Evolutionary conservation across 23 tunicate species (phyloP), one percentile per base, ranked within the genome.

Genomic region (Phallusia fumigata): DNA sequence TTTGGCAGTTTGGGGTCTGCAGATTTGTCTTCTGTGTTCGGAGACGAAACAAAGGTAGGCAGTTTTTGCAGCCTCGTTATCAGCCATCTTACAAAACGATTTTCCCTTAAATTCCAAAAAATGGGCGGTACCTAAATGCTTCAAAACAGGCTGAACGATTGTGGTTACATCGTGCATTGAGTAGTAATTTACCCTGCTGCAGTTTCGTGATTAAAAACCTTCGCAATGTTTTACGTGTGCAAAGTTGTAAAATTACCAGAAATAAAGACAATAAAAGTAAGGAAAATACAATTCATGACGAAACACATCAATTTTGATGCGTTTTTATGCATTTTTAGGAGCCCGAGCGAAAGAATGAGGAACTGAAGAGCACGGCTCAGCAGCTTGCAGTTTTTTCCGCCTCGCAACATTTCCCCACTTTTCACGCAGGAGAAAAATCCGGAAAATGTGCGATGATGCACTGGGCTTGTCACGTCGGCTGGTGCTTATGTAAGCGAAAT

Each of bases 401-500:
- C 33, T 53, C 90, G 1, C 91, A 87, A 49, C 87, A 87, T 30
- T 78, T 79, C 65, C 97, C 97, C 31, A 87, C 80, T 52, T 92
- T 92, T 40, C 32, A 69, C 30, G 65, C 75, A 10, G 35, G 82
- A 13, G 47, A 32, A 36, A 69, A 35, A 24, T 47, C 69, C 12
- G 77, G 87, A 28, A 86, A 84, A 75, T 92, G 97, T 72, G 69
- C 33, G 34, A 92, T 89, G 77, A 73, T 92, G 1, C 97, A 92
- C 72, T 92, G 97, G 97, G 97, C 97, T 22, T 92, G 97, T 53
- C 87, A 88, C 36, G 97, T 86, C 13, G 97, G 97, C 18, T 92
- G 97, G 97, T 92, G 97, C 45, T 78, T 92, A 33, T 92, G 97
- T 92, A 84, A 92, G 97, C 83, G 11, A 18, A 79, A 51, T 18